A percentile compares a stretch with the other conserved stretches of the same genome.
phyloP scores from a whole-genome alignment of 2,113 vertebrate species.

The Paedocypris sp. region DNA sequence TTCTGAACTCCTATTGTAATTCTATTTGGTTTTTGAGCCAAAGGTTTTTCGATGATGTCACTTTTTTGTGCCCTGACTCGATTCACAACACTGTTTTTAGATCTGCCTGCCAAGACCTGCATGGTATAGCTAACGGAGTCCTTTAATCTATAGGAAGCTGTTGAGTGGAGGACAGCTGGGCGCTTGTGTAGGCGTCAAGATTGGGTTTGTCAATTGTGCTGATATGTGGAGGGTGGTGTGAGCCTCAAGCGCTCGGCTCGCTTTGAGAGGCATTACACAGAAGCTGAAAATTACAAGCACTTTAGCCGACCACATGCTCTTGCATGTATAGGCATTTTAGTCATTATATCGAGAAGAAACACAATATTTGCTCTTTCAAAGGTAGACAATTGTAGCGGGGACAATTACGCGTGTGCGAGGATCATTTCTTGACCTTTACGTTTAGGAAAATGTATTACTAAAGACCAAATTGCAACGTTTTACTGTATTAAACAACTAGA shows the following conservation, averaged over 20 bases:
- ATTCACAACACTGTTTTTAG: too few species aligned
- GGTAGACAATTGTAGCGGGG: not conserved
- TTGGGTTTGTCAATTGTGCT: constrained; percentile 18
- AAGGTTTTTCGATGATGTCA: too few species aligned
- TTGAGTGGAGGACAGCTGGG: not conserved
- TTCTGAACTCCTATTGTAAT: too few species aligned
- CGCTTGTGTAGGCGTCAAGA: constrained; percentile 8
- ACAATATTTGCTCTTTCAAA: not conserved
- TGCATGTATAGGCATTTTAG: not conserved
- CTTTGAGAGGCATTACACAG: not conserved
- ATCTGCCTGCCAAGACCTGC: not conserved
- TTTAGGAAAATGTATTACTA: not conserved
- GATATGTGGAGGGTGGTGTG: constrained; percentile 27
- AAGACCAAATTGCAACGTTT: not conserved
- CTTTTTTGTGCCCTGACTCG: too few species aligned
- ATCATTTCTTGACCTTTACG: not conserved
- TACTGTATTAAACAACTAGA: not conserved
- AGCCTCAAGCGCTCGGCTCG: constrained; percentile 8
- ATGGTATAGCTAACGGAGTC: constrained; percentile 8
- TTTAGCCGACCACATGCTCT: constrained; percentile 1
- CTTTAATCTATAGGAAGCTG: constrained; percentile 11
- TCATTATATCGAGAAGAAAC: constrained; percentile 12
- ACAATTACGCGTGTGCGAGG: not conserved
- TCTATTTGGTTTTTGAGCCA: too few species aligned
- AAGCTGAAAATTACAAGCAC: not conserved